phyloP scores from a whole-genome alignment of 2,797 vertebrate genomes.

The Cygnus olor region DNA sequence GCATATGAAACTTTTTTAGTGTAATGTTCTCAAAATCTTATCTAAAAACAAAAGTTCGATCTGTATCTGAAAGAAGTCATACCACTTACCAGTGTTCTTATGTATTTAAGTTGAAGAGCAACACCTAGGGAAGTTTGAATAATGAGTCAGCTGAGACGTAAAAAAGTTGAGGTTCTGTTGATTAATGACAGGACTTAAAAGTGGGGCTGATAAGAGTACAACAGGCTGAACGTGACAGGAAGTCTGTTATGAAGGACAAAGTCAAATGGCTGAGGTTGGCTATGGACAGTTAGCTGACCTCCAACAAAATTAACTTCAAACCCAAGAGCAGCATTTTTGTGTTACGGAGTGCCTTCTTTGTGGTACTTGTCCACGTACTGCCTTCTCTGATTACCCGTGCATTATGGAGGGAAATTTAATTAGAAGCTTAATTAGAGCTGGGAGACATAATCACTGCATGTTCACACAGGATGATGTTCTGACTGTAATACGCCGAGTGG shows the following conservation, averaged over 20 bases:
- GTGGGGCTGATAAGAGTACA: neutral
- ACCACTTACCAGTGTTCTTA: neutral
- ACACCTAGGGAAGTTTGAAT: neutral
- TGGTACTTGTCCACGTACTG: neutral
- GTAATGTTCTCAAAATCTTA: neutral
- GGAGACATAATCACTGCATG: conserved; percentile 47
- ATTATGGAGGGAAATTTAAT: conserved; percentile 15
- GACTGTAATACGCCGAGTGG: conserved; percentile 97
- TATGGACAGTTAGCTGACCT: neutral
- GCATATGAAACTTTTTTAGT: neutral
- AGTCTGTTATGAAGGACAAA: neutral
- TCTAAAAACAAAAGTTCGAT: neutral
- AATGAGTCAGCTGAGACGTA: neutral
- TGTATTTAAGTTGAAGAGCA: neutral
- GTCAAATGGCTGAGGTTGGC: neutral
- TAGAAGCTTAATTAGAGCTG: neutral
- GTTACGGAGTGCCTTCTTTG: neutral
- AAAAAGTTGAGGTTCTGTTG: neutral
- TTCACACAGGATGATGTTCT: conserved; percentile 92
- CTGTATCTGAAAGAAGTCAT: neutral
- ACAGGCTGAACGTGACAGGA: neutral
- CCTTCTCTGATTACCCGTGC: neutral
- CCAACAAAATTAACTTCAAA: neutral
- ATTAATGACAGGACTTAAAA: neutral
- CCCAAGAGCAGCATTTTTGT: neutral